Conservation (phyloP, 2,113 vertebrate species). For the Myrmecophaga tridactyla region DNA sequence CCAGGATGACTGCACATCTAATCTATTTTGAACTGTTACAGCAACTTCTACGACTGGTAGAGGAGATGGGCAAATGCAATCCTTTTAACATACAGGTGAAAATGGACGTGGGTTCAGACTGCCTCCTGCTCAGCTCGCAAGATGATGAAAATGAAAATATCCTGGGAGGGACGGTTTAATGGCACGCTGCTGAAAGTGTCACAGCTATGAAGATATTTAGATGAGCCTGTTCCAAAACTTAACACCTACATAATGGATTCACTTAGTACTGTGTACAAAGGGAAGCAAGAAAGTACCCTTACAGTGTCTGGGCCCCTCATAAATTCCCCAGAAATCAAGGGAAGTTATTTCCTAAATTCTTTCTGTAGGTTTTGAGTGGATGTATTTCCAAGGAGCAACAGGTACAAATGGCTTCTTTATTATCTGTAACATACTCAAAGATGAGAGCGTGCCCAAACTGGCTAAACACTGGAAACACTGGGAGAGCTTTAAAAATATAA, state of each 20-base stretch:
- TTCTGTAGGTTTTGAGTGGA: not conserved
- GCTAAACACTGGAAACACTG: not conserved
- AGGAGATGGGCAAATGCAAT: accelerated
- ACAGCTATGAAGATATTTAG: not conserved
- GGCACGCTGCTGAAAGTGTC: not conserved
- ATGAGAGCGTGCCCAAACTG: not conserved
- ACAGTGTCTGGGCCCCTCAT: not conserved
- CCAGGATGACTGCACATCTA: accelerated
- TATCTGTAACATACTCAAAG: not conserved
- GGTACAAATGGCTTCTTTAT: not conserved
- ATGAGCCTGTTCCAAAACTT: not conserved
- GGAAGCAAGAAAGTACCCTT: not conserved
- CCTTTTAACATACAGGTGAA: not conserved
- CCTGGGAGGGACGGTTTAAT: accelerated
- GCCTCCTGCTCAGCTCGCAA: accelerated
- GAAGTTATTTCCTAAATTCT: not conserved
- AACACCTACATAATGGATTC: not conserved
- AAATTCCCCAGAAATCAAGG: not conserved
- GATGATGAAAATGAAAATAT: not conserved
- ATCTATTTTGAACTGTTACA: accelerated
- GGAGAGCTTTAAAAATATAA: not conserved
- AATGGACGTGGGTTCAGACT: not conserved
- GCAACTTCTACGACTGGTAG: not conserved
- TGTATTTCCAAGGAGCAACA: not conserved
- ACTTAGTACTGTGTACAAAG: not conserved